Evolutionary conservation across 2,888 invertebrate species (phyloP).

Genomic region (Therioaphis trifolii): DNA sequence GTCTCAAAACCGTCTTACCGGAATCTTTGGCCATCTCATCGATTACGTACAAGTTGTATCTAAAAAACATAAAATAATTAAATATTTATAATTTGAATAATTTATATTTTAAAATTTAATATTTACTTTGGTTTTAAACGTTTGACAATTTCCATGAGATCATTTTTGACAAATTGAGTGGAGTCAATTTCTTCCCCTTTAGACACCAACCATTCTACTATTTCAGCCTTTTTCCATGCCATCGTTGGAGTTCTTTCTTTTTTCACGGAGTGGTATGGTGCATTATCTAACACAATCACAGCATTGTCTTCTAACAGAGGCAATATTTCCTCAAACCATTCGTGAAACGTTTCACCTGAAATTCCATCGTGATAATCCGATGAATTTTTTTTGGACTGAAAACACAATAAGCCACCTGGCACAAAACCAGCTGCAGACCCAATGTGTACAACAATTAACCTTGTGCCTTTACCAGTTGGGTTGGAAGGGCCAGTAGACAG

Average conservation of each 20-base stretch:
- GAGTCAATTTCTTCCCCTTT: conserved; percentile 16
- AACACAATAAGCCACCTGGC: neutral
- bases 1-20: conserved; percentile 14
- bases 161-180: neutral
- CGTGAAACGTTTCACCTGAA: neutral
- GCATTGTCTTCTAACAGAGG: conserved; percentile 3
- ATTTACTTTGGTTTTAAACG: conserved; percentile 12
- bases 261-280: neutral
- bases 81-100: neutral
- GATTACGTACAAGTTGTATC: neutral
- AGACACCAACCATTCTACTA: neutral
- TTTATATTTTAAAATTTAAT: conserved; percentile 20
- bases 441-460: conserved; percentile 16
- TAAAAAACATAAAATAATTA: conserved; percentile 6
- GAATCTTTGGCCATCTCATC: neutral
- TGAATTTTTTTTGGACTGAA: conserved; percentile 2
- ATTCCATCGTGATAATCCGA: neutral
- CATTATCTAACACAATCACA: neutral
- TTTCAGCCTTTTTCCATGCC: neutral
- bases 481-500: neutral
- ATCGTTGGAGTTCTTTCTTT: neutral
- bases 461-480: conserved; percentile 1
- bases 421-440: conserved; percentile 3
- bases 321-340: neutral
- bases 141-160: neutral